Evolutionary conservation across 2,888 invertebrate genomes (phyloP), one percentile per base, ranked within the genome.

Genomic region (Nemotelus nigrinus): DNA sequence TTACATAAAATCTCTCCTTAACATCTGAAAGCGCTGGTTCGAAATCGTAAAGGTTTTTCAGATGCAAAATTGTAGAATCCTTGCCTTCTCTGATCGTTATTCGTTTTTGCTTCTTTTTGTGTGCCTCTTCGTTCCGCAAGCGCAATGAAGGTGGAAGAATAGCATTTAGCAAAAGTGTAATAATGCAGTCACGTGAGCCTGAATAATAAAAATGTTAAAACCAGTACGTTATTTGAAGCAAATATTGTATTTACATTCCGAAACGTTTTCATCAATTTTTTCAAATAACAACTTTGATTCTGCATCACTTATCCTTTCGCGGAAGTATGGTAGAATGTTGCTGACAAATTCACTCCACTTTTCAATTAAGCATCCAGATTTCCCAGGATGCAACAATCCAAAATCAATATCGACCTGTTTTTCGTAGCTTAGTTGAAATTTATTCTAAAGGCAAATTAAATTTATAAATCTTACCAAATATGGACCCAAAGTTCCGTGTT

Each of bases 1-100:
- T 39, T n/a, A 8, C 43, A 67, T 67, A 76, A 53, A 63, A 76
- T 57, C 10, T 67, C 5, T 76, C 6, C 10, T 53, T 53, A 6
- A 53, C 6, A 53, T 53, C 53, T 10, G 10, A 25, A 25, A 10
- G 6, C 10, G 7, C 7, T 7, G 10, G 53, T 53, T 53, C 53
- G 53, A 53, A 53, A 53, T 53, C 53, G 10, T 10, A 53, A 53
- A 53, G 7, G 53, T 53, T 53, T 10, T 53, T 53, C 53, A 53
- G 10, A 7, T 53, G 53, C 10, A 53, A 53, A 53, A 53, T 53
- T 7, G 10, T 6, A 53, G 53, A 58, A 25, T 58, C 58, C 25
- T 58, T 58, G 4, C 58, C 58, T 6, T 58, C 10, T 58, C 25
- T 58, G 58, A 58, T 58, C 10, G 58, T 58, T 8, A 58, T 6